Base-by-base conservation (phyloP, 2,888 invertebrate genomes). In the Dorcus parallelipipedus region DNA sequence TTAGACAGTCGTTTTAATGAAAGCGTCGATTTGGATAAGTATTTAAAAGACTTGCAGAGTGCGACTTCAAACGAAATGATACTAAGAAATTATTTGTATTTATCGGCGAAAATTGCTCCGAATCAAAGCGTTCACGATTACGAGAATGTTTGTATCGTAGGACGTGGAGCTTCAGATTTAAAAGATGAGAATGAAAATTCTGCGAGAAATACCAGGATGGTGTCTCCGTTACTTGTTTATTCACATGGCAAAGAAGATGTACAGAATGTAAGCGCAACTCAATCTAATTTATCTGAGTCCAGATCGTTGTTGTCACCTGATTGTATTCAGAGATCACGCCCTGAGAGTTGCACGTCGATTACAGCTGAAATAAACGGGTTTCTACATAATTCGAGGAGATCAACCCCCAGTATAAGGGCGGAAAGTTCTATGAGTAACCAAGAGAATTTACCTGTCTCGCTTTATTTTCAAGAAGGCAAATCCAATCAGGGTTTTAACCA, bases 21-120 rank as follows among this genome's bases (percentile, higher is more conserved):
- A 52, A 75, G 77, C 4, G 69, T 79, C 3, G 78, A 81, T 23
- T 78, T 89, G 51, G 88, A 89, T 73, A 83, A 82, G 61, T 89
- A 87, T 73, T 79, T 90, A 49, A 84, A 86, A 67, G 85, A 87
- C 64, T 77, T 89, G 61, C 85, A 85, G 70, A 65, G 59, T 53
- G 54, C 54, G 9, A 51, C 14, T 17, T 49, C 49, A 20, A 45
- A 45, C 23, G 45, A 45, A 45, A 10, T 45, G 45, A 45, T 20
- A 4, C 10, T 8, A 7, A 7, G 38, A 38, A 45, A 43, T 3
- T 45, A 45, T 10, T 17, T 45, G 14, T 33, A 33, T 33, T 9
- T 20, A 20, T 45, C 45, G 7, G 20, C 45, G 9, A 45, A 45
- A 20, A 17, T 45, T 3, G 45, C 17, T 9, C 20, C 17, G 9